Percentiles rank a stretch among this genome's conserved stretches.
Evolutionary conservation across 2,888 invertebrate genomes (phyloP).

Genomic region (Plusia festucae): DNA sequence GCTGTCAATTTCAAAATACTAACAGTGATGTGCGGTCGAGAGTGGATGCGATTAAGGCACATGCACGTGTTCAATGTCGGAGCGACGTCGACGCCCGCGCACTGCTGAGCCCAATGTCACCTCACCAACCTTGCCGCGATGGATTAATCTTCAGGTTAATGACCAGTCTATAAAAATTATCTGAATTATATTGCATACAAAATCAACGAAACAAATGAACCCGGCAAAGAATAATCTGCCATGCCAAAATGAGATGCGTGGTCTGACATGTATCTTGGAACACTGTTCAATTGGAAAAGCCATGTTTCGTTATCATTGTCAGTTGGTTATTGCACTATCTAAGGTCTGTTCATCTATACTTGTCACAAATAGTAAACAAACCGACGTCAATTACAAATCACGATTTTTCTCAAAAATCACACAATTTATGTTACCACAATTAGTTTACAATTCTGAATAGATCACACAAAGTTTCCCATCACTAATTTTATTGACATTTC

Average conservation of each 20-base stretch:
- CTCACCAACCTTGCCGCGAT: conserved; percentile 73
- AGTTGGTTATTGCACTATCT: conserved; percentile 6
- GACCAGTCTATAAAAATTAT: conserved; percentile 71
- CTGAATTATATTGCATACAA: conserved; percentile 29
- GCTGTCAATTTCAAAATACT: not conserved
- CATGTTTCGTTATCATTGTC: not conserved
- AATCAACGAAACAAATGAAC: conserved; percentile 21
- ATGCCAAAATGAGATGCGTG: conserved; percentile 1
- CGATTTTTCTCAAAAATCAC: no score
- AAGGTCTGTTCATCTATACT: no score
- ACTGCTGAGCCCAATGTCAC: conserved; percentile 76
- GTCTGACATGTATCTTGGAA: not conserved
- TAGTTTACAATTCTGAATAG: no score
- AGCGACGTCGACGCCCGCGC: conserved; percentile 68
- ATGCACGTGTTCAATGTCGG: conserved; percentile 41
- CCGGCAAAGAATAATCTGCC: conserved; percentile 1
- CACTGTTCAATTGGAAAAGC: not conserved
- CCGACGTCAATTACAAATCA: no score
- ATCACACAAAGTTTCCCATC: no score
- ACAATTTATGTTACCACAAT: no score
- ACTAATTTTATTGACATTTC: no score
- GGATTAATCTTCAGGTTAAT: conserved; percentile 74
- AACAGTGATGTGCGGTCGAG: not conserved
- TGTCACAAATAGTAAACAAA: no score
- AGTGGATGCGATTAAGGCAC: conserved; percentile 15